Evolutionary conservation across 2,888 invertebrate species (phyloP).

Genomic region (Acleris literana): DNA sequence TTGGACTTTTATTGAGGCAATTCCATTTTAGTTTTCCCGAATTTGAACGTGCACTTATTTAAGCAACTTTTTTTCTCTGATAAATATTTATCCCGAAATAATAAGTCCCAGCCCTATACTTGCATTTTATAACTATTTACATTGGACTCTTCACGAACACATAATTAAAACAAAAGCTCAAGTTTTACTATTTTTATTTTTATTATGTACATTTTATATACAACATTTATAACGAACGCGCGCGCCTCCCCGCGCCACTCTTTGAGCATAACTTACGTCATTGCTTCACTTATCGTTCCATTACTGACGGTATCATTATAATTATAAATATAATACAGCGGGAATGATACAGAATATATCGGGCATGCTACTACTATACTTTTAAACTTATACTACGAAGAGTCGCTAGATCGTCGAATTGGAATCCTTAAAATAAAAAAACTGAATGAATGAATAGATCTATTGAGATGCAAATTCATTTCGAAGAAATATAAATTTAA

Average conservation of each 20-base stretch:
- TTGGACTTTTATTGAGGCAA: background rate
- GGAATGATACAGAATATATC: constrained; percentile 70
- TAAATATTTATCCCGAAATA: too few relatives aligned
- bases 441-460: background rate
- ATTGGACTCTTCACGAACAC: too few relatives aligned
- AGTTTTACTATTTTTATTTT: constrained; percentile 76
- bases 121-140: too few relatives aligned
- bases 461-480: too few relatives aligned
- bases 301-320: constrained; percentile 69
- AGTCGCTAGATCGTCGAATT: constrained; percentile 22
- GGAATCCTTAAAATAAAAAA: background rate
- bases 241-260: constrained; percentile 60
- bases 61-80: too few relatives aligned
- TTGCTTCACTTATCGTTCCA: constrained; percentile 52
- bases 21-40: background rate
- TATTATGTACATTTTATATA: constrained; percentile 81
- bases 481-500: background rate
- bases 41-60: too few relatives aligned
- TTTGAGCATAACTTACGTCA: constrained; percentile 63
- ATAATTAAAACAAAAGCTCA: constrained; percentile 37
- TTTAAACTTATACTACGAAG: constrained; percentile 32
- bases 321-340: constrained; percentile 69
- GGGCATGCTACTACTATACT: constrained; percentile 63
- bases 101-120: too few relatives aligned
- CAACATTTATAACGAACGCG: constrained; percentile 70